A percentile compares a stretch with the other conserved stretches of the same genome.
Evolutionary conservation across 2,113 vertebrate species (phyloP).

Genomic region (Hyperopisus bebe): DNA sequence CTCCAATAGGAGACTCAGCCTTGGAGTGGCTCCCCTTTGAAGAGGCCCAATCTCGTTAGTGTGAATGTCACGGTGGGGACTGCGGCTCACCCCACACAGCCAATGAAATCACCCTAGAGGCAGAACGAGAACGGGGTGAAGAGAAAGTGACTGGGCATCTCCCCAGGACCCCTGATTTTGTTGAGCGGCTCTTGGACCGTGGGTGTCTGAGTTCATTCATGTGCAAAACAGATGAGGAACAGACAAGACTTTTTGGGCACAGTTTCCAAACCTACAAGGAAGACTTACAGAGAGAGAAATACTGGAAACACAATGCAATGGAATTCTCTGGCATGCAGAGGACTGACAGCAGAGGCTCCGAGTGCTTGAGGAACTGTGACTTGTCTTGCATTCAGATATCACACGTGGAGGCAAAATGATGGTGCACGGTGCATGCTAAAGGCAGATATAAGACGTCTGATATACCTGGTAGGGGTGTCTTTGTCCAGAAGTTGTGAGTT

Average conservation of each 20-base stretch:
- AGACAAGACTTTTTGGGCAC: background rate
- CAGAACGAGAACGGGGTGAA: background rate
- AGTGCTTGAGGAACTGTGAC: background rate
- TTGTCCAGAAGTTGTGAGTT: slow-evolving; percentile 43
- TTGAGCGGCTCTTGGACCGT: background rate
- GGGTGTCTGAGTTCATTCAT: background rate
- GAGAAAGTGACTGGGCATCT: background rate
- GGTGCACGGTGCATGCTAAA: background rate
- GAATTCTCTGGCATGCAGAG: background rate
- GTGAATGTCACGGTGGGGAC: slow-evolving; percentile 1
- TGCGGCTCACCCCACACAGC: background rate
- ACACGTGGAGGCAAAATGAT: background rate
- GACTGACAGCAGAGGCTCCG: background rate
- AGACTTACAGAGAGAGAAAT: background rate
- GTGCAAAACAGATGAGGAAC: slow-evolving; percentile 4
- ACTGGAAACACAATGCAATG: background rate
- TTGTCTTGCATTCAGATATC: background rate
- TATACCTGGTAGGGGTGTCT: slow-evolving; percentile 30
- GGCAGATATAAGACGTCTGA: background rate
- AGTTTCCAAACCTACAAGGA: background rate
- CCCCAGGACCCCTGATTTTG: background rate
- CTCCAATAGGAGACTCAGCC: background rate
- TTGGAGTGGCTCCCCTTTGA: background rate
- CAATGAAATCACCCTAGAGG: slow-evolving; percentile 2
- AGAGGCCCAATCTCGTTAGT: slow-evolving; percentile 2